Conservation (phyloP, 2,797 vertebrate genomes). For the Pseudochaenichthys georgianus region DNA sequence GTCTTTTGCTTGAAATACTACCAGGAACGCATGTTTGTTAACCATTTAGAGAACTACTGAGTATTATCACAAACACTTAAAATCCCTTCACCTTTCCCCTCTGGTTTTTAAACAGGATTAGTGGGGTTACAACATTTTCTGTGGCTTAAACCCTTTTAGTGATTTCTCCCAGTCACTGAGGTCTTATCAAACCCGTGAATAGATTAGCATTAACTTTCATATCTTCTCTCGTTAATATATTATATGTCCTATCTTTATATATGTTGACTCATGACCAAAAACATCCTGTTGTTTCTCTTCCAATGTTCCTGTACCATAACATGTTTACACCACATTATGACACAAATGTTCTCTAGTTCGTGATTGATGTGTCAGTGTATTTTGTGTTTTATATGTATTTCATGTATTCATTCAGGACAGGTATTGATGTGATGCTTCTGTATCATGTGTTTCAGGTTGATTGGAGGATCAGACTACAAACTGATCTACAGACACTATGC, state of each 20-base stretch:
- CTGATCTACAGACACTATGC: slow-evolving; percentile 99
- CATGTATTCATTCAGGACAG: background rate
- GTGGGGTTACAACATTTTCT: slow-evolving; percentile 13
- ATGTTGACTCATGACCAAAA: slow-evolving; percentile 17
- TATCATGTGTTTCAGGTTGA: slow-evolving; percentile 83
- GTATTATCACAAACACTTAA: background rate
- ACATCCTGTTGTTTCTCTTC: slow-evolving; percentile 32
- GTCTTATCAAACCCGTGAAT: slow-evolving; percentile 15
- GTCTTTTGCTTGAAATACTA: background rate
- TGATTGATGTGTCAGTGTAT: background rate
- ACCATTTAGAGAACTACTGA: background rate
- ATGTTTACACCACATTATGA: slow-evolving; percentile 3
- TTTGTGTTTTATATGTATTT: background rate
- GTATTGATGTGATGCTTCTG: slow-evolving; percentile 6
- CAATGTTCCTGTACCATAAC: background rate
- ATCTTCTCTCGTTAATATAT: background rate
- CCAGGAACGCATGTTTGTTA: background rate
- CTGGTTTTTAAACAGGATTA: background rate
- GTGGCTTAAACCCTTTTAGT: background rate
- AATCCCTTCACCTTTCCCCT: background rate
- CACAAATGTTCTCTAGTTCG: background rate
- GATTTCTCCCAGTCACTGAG: background rate
- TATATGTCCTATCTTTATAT: background rate
- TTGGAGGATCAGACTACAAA: slow-evolving; percentile 98
- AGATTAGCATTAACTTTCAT: background rate